Evolutionary conservation across 1,140 invertebrate genomes (phyloP).

Genomic region (Phocides pigmalion): DNA sequence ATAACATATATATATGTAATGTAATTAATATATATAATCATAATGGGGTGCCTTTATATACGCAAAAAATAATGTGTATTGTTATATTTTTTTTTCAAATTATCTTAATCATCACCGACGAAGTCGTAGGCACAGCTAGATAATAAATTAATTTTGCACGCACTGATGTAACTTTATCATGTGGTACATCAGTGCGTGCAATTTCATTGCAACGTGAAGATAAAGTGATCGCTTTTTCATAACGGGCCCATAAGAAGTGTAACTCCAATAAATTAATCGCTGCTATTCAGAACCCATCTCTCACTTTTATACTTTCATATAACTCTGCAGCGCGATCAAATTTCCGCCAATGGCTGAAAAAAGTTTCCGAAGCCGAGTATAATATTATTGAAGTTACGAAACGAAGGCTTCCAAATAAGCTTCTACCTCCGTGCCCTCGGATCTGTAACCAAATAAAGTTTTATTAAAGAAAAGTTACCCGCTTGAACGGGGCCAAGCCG

Average conservation of each 20-base stretch:
- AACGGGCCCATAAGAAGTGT: not conserved
- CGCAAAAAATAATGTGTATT: no score
- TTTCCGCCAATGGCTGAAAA: conserved; percentile 43
- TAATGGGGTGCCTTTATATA: no score
- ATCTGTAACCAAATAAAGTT: conserved; percentile 52
- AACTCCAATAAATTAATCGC: conserved; percentile 17
- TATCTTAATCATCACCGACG: no score
- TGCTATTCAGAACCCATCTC: conserved; percentile 3
- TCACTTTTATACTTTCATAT: conserved; percentile 24
- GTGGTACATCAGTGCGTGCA: no score
- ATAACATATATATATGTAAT: no score
- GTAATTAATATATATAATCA: no score
- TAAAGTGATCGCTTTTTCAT: no score
- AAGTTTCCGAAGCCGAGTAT: conserved; percentile 43
- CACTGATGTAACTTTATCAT: no score
- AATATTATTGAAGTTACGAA: conserved; percentile 54
- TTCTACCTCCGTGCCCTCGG: conserved; percentile 47
- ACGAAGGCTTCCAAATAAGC: conserved; percentile 58
- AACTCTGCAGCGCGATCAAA: conserved; percentile 38
- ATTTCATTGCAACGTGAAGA: no score
- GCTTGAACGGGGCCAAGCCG: conserved; percentile 44
- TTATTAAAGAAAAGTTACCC: conserved; percentile 54
- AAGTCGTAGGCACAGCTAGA: no score
- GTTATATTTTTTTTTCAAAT: no score
- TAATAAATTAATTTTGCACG: no score